Evolutionary conservation across 1,140 invertebrate species (phyloP).

Genomic region (Vanessa atalanta): DNA sequence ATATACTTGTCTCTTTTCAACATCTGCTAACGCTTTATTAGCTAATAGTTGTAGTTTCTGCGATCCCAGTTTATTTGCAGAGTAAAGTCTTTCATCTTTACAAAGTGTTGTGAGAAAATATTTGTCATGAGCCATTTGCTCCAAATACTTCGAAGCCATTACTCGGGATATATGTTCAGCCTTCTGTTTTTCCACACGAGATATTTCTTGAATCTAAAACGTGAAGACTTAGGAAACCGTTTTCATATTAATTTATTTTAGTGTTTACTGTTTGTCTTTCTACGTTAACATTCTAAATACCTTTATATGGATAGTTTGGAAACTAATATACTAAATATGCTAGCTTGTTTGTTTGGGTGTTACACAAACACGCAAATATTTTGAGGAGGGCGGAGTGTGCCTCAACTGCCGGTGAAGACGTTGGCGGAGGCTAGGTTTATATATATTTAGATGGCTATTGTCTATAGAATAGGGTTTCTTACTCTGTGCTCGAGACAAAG

Average conservation of each 20-base stretch:
- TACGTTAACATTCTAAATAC: slow-evolving; percentile 64
- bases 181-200: slow-evolving; percentile 63
- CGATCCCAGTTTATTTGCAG: slow-evolving; percentile 68
- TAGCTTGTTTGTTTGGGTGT: too few relatives aligned
- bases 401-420: too few relatives aligned
- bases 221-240: slow-evolving; percentile 5
- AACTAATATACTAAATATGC: background rate
- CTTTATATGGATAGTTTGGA: slow-evolving; percentile 54
- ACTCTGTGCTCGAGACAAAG: too few relatives aligned
- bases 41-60: slow-evolving; percentile 59
- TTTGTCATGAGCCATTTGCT: slow-evolving; percentile 75
- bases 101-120: slow-evolving; percentile 67
- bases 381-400: too few relatives aligned
- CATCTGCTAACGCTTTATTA: slow-evolving; percentile 61
- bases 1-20: slow-evolving; percentile 69
- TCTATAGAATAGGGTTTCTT: too few relatives aligned
- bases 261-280: slow-evolving; percentile 46
- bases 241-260: background rate
- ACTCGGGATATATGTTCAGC: slow-evolving; percentile 65
- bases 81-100: slow-evolving; percentile 69
- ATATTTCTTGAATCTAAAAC: slow-evolving; percentile 65
- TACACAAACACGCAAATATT: too few relatives aligned
- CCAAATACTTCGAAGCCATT: slow-evolving; percentile 75
- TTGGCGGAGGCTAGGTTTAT: too few relatives aligned
- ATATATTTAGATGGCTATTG: too few relatives aligned